Conservation (phyloP, 1,140 invertebrate genomes). For the Lepidotrigona ventralis region DNA sequence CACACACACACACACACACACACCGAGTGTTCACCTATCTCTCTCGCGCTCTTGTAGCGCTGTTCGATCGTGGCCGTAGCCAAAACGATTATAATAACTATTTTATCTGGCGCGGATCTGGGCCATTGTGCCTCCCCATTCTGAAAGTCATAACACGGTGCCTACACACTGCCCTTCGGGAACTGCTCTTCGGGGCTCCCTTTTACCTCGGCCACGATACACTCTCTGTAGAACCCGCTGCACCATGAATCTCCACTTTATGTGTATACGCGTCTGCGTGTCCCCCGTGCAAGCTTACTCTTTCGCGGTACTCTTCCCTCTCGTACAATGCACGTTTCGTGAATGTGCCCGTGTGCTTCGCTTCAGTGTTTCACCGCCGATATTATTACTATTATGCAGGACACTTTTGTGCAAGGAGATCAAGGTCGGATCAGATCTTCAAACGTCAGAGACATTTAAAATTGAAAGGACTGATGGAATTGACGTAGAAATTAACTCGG, state of each 20-base stretch:
- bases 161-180: conserved; percentile 73
- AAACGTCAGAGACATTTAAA: neutral
- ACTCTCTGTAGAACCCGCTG: conserved; percentile 52
- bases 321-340: conserved; percentile 14
- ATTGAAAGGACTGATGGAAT: neutral
- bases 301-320: neutral
- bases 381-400: neutral
- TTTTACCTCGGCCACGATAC: conserved; percentile 42
- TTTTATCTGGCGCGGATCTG: conserved; percentile 80
- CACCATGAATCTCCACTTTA: conserved; percentile 72
- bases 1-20: neutral
- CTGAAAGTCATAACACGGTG: conserved; percentile 80
- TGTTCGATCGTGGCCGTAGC: conserved; percentile 58
- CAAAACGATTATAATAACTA: conserved; percentile 81
- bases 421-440: neutral
- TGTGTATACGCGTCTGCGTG: conserved; percentile 41
- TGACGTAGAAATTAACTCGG: neutral
- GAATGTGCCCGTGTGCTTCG: conserved; percentile 15
- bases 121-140: conserved; percentile 79
- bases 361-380: too few relatives aligned
- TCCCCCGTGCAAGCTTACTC: neutral
- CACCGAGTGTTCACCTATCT: neutral
- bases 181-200: conserved; percentile 67
- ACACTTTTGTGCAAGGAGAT: neutral
- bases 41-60: neutral